These are phyloP conservation scores for Phoeniculus purpureus DNA, from an alignment of 2,797 vertebrate species.

Conservation along the genomic window DNA sequence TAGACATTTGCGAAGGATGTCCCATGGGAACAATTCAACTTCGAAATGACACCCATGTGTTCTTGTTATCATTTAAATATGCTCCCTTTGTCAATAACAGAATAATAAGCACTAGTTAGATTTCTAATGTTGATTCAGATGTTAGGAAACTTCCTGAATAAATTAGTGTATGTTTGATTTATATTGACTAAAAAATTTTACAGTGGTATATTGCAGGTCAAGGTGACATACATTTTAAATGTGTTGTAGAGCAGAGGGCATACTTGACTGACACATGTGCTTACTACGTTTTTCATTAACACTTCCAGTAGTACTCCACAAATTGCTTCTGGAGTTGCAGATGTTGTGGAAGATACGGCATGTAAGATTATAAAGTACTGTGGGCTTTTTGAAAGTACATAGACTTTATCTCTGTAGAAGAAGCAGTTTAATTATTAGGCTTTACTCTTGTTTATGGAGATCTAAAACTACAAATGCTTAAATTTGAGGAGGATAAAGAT, in stretches of 20 bases:
- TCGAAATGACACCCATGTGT: slow-evolving; percentile 79
- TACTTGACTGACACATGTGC: slow-evolving; percentile 74
- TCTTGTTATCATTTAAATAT: slow-evolving; percentile 85
- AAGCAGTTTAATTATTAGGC: neutral
- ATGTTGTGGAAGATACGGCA: slow-evolving; percentile 24
- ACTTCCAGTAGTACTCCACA: slow-evolving; percentile 51
- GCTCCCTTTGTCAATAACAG: slow-evolving; percentile 81
- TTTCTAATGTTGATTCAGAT: slow-evolving; percentile 85
- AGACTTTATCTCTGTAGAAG: neutral
- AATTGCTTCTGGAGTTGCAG: slow-evolving; percentile 48
- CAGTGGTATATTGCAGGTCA: slow-evolving; percentile 77
- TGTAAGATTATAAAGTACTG: neutral
- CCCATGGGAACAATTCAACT: slow-evolving; percentile 82
- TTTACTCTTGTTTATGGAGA: neutral
- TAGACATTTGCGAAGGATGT: slow-evolving; percentile 69
- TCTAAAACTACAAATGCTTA: neutral
- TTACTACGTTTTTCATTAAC: slow-evolving; percentile 78
- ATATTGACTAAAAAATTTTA: slow-evolving; percentile 80
- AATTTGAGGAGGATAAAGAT: neutral
- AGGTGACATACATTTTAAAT: slow-evolving; percentile 79
- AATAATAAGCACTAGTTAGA: slow-evolving; percentile 83
- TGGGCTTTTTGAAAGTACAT: slow-evolving; percentile 15
- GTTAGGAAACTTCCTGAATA: slow-evolving; percentile 77
- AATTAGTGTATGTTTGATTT: slow-evolving; percentile 81
- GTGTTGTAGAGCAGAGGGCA: slow-evolving; percentile 71